Conservation (phyloP, 1,140 invertebrate species). For the Hypsibius dujardini region DNA sequence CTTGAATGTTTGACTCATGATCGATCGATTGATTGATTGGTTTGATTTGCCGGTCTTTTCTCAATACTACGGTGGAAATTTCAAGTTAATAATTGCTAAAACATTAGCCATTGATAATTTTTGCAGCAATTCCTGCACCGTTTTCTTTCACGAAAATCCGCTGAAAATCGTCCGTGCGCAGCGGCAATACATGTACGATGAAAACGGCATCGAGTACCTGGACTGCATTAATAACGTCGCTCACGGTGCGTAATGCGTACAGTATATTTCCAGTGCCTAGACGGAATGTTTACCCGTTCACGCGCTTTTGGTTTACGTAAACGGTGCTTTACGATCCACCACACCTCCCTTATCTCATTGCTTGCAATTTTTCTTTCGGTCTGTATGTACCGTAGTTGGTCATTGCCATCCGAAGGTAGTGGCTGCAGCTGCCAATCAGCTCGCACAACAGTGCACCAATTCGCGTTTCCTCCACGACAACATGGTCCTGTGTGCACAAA, state of each 20-base stretch:
- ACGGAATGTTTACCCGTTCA: background rate
- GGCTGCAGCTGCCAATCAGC: slow-evolving; percentile 64
- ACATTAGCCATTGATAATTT: background rate
- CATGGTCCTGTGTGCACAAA: slow-evolving; percentile 70
- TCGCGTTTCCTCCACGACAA: slow-evolving; percentile 88
- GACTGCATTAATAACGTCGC: slow-evolving; percentile 99
- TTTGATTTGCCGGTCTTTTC: no score
- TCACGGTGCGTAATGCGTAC: slow-evolving; percentile 53
- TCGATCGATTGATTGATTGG: no score
- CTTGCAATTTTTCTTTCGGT: slow-evolving; percentile 15
- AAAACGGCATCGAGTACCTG: slow-evolving; percentile 64
- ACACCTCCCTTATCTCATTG: background rate
- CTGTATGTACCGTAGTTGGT: slow-evolving; percentile 50
- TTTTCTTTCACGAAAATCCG: slow-evolving; percentile 79
- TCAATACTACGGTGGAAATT: no score
- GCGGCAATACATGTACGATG: slow-evolving; percentile 92
- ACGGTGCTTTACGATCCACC: background rate
- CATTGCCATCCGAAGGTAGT: slow-evolving; percentile 90
- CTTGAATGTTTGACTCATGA: no score
- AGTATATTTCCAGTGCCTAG: background rate
- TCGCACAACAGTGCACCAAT: slow-evolving; percentile 75
- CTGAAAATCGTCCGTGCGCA: slow-evolving; percentile 75
- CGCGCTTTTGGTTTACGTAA: background rate
- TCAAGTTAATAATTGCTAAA: no score
- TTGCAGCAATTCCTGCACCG: slow-evolving; percentile 64